These are phyloP conservation scores for Mylabris sibirica DNA, from an alignment of 2,888 invertebrate genomes.

Conservation along the genomic window DNA sequence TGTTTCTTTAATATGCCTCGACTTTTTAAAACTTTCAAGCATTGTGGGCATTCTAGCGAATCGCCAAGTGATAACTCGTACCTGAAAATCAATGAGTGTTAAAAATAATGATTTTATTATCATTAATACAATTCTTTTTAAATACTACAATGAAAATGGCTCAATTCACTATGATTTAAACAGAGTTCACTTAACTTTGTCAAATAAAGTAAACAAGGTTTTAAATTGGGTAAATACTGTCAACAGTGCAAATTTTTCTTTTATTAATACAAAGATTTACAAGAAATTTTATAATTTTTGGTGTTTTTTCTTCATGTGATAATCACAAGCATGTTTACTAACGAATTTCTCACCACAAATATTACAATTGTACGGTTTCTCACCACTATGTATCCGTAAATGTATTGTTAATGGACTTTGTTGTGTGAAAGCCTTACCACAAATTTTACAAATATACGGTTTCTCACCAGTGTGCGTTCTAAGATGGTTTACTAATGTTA, in stretches of 20 bases:
- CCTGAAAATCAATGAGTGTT: background rate
- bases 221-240: background rate
- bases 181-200: no score
- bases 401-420: conserved; percentile 62
- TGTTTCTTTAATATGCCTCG: background rate
- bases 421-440: conserved; percentile 63
- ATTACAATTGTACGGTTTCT: conserved; percentile 17
- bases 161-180: no score
- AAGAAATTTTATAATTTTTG: background rate
- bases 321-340: background rate
- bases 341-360: background rate
- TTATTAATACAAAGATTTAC: background rate
- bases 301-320: background rate
- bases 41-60: background rate
- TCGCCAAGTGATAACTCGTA: background rate
- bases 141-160: background rate
- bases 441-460: conserved; percentile 60
- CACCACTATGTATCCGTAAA: conserved; percentile 21
- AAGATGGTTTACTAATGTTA: conserved; percentile 44
- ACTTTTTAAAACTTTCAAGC: background rate
- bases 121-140: background rate
- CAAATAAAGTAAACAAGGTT: no score
- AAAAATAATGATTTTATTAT: background rate
- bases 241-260: background rate
- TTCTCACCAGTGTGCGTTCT: conserved; percentile 53